Evolutionary conservation across 2,797 vertebrate genomes (phyloP), one percentile per base, ranked within the genome.

Genomic region (Galago senegalensis): DNA sequence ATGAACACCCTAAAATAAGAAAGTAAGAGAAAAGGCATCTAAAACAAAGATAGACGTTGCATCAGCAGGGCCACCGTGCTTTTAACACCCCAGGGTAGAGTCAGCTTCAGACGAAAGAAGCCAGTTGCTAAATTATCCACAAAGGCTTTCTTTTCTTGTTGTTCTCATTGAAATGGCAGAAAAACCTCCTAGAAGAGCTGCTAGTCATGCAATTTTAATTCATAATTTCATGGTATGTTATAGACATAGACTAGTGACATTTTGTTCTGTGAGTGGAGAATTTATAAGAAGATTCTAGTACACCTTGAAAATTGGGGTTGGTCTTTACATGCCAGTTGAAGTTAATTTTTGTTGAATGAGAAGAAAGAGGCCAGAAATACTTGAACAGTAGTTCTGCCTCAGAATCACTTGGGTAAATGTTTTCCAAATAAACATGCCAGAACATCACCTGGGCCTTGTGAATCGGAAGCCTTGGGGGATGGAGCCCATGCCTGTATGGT

Each of bases 361-460:
- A 85, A 14, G 53, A 84, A 80, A 91, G 60, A 25, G n/a, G 43
- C 46, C 27, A 80, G n/a, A 90, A 88, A 95, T 93, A 91, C 29
- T 18, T 69, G 29, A 92, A 72, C 17, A 86, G 37, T 43, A 69
- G 16, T 85, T 97, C 43, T 86, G 69, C 75, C 25, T 86, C 60
- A 88, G 56, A 88, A 79, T 75, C 46, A 4, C 31, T 46, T 80
- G 79, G 73, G 65, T 87, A 83, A 96, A 58, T 31, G 5, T 76
- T 83, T 94, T 93, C 77, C 65, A 80, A 72, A 82, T 72, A 88
- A 96, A 86, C 85, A 79, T 73, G 61, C 89, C 53, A 70, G 72
- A 69, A 82, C 40, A 94, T 88, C 60, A 67, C 73, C 58, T 65
- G 16, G 23, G 29, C 49, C 29, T n/a, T 12, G 40, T 43, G 37